Conservation (phyloP, 2,888 invertebrate species). For the Rotaria macrura region DNA sequence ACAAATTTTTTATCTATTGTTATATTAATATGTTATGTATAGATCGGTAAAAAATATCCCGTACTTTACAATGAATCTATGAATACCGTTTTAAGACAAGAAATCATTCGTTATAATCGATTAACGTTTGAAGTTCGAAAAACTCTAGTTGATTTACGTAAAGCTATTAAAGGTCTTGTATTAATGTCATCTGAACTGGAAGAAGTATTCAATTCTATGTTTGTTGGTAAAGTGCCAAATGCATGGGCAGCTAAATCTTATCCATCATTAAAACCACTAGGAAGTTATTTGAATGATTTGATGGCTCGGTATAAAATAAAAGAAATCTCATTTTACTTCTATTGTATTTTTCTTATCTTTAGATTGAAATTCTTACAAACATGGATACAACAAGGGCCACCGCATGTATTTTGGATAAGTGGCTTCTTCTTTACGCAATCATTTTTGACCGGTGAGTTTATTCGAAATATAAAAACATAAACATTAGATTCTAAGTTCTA, state of each 20-base stretch:
- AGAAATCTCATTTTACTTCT: neutral
- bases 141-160: conserved; percentile 46
- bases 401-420: conserved; percentile 52
- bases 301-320: conserved; percentile 55
- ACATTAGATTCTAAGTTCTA: no score
- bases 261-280: conserved; percentile 50
- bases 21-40: conserved; percentile 11
- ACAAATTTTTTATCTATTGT: neutral
- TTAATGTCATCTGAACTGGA: conserved; percentile 48
- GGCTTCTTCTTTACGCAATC: conserved; percentile 53
- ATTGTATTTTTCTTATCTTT: neutral
- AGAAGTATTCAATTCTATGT: conserved; percentile 49
- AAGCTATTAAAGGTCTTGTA: conserved; percentile 44
- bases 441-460: conserved; percentile 47
- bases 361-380: conserved; percentile 55
- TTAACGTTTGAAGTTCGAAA: conserved; percentile 45
- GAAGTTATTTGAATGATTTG: conserved; percentile 52
- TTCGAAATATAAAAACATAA: neutral
- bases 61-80: conserved; percentile 49
- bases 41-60: conserved; percentile 49
- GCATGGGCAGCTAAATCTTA: conserved; percentile 50
- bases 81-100: conserved; percentile 50
- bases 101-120: conserved; percentile 48
- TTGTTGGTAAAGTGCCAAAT: conserved; percentile 45
- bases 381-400: conserved; percentile 50